These are phyloP conservation scores for Agapornis canus DNA, from an alignment of 2,797 vertebrate species.

Conservation along the genomic window DNA sequence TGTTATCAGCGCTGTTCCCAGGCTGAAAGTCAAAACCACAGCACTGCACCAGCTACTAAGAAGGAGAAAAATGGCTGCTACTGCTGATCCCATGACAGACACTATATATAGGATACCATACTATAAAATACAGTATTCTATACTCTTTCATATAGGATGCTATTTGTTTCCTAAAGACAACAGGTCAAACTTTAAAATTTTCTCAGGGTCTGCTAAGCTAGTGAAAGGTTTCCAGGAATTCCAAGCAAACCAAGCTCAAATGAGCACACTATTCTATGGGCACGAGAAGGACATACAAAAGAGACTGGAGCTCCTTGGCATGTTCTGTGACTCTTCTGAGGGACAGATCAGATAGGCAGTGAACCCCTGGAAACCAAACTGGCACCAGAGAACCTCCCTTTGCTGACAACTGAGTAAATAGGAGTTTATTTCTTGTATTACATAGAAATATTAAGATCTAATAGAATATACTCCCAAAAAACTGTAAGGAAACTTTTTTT, in stretches of 20 bases:
- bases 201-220: not conserved
- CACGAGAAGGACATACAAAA: not conserved
- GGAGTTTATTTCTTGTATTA: not conserved
- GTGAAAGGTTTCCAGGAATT: not conserved
- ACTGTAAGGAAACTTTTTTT: not conserved
- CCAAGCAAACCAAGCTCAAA: not conserved
- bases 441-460: not conserved
- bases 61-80: no score
- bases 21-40: no score
- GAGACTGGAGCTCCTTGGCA: not conserved
- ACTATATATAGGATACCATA: not conserved
- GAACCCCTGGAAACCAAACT: not conserved
- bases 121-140: not conserved
- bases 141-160: not conserved
- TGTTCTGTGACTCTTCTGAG: not conserved
- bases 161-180: not conserved
- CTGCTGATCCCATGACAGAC: no score
- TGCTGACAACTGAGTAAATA: not conserved
- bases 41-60: no score
- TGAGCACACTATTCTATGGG: fast-evolving
- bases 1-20: no score
- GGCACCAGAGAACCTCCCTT: not conserved
- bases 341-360: not conserved
- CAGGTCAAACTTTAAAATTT: not conserved
- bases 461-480: not conserved